Conservation (phyloP, 2,797 vertebrate genomes). For the Phoebastria nigripes region DNA sequence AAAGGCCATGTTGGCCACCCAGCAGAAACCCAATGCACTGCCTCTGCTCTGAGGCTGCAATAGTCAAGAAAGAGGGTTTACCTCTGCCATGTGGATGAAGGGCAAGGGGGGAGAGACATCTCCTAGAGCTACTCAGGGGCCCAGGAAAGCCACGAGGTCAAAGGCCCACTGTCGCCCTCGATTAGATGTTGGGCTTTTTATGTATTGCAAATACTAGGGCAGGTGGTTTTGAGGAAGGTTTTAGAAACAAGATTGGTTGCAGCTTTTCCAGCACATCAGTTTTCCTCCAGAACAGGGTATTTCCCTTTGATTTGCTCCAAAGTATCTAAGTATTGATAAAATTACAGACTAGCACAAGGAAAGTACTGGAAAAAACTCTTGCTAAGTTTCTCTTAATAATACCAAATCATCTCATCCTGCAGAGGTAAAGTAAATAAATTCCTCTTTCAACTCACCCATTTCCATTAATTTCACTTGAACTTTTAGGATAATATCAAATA, state of each 20-base stretch:
- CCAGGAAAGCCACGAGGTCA: neutral
- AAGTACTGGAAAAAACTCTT: neutral
- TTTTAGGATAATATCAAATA: neutral
- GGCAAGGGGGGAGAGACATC: neutral
- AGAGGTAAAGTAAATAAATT: neutral
- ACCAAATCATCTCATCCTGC: neutral
- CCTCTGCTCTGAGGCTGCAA: neutral
- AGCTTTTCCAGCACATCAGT: neutral
- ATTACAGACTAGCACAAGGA: neutral
- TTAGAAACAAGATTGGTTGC: neutral
- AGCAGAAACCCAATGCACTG: neutral
- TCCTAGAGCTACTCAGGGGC: neutral
- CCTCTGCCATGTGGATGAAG: neutral
- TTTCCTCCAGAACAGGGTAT: neutral
- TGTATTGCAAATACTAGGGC: neutral
- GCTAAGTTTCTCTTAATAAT: neutral
- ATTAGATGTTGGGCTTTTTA: neutral
- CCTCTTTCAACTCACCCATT: neutral
- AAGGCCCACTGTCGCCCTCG: neutral
- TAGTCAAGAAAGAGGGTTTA: neutral
- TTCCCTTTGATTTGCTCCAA: neutral
- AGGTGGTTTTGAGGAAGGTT: neutral
- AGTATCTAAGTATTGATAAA: neutral
- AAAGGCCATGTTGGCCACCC: neutral
- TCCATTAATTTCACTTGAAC: constrained; percentile 6